Conservation (phyloP, 2,797 vertebrate genomes). For the Tamandua tetradactyla region DNA sequence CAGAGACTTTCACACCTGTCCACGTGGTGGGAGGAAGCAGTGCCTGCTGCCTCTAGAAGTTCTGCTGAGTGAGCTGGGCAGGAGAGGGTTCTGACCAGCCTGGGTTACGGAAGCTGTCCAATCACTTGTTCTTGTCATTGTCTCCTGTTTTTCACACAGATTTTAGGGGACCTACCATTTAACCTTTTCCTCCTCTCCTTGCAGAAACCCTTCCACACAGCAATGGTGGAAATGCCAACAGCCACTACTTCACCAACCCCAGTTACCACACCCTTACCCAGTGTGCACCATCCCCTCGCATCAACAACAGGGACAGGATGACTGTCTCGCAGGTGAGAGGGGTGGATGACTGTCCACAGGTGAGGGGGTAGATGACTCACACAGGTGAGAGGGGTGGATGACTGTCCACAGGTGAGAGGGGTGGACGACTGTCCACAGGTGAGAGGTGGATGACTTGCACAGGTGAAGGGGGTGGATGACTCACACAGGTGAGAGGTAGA, state of each 20-base stretch:
- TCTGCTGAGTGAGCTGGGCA: background rate
- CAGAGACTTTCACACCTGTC: background rate
- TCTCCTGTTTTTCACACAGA: background rate
- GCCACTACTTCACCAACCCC: conserved; percentile 97
- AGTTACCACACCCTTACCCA: conserved; percentile 96
- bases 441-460: no score
- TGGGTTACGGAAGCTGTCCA: background rate
- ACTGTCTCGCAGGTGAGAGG: conserved; percentile 89
- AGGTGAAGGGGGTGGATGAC: no score
- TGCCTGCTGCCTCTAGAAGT: background rate
- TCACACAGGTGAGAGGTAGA: no score
- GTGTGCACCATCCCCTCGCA: conserved; percentile 87
- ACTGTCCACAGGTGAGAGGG: no score
- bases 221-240: conserved; percentile 88
- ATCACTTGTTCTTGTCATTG: background rate
- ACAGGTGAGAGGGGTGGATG: no score
- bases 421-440: no score
- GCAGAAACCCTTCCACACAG: conserved; percentile 90
- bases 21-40: background rate
- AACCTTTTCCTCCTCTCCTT: conserved; percentile 60
- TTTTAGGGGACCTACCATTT: background rate
- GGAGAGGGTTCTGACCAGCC: background rate
- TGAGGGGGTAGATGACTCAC: no score
- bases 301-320: conserved; percentile 87
- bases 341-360: no score